Evolutionary conservation across 64 coral and sea anemone species (phyloP), one percentile per base, ranked within the genome.

Genomic region (Actinia tenebrosa): DNA sequence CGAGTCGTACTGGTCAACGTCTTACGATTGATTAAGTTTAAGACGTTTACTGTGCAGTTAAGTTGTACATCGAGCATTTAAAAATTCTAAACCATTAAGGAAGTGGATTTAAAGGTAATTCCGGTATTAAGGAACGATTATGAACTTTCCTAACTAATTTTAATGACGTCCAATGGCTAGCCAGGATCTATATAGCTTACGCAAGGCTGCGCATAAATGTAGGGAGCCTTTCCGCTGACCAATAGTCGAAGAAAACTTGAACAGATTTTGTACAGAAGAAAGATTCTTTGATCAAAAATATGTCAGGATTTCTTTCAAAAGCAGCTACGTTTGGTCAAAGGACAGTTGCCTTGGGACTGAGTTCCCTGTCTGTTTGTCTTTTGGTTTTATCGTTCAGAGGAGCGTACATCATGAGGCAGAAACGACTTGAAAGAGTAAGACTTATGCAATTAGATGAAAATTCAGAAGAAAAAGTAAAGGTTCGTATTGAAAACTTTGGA

Each of bases 311-410:
- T 16, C 54, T 86, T 18, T 84, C 91, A 19, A 97, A 80, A 91
- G 71, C 90, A 72, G 94, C 94, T 0, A 87, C 91, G 23, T 93
- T 93, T 93, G 88, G 84, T 20, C 94, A 97, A 55, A 93, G 82
- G 81, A 88, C 94, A 18, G 85, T 97, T 84, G 78, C 94, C 53
- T 93, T 97, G 42, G 89, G 91, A 10, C 86, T 92, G 47, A 88
- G 89, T 78, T 88, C 79, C 1, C 53, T 82, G 16, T 80, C 88
- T 78, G 75, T 92, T 58, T 90, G 89, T 88, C 86, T 97, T 0
- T 71, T 97, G 42, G 50, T 77, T 45, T 46, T 86, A 26, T 64
- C 94, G 45, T 84, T 87, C 7, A 77, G 88, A 56, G 92, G 92
- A 44, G 88, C 88, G 11, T 89, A 93, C 19, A 17, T 90, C 58